phyloP scores from a whole-genome alignment of 2,113 vertebrate species.

The Ancistrus triradiatus region DNA sequence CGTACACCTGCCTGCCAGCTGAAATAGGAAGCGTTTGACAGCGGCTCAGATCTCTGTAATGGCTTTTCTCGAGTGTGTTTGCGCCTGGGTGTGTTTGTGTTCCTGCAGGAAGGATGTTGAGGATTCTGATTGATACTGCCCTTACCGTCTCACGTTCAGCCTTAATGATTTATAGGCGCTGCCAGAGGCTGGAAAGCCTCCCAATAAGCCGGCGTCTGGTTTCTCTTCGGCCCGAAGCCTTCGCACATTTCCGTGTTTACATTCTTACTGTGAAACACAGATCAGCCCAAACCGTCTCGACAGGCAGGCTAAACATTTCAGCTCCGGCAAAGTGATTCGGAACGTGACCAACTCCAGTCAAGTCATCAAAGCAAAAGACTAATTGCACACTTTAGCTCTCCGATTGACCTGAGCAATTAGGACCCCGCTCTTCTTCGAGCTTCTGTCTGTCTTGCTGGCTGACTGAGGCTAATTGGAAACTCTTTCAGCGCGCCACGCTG shows the following conservation, averaged over 20 bases:
- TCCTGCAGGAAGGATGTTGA: conserved; percentile 29
- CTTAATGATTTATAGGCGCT: conserved; percentile 48
- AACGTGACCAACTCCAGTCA: not conserved
- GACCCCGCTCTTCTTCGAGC: not conserved
- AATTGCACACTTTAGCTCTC: conserved; percentile 2
- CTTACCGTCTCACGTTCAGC: conserved; percentile 57
- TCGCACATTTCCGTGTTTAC: not conserved
- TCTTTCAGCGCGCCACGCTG: conserved; percentile 8
- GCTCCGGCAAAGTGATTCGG: not conserved
- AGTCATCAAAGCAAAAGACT: conserved; percentile 5
- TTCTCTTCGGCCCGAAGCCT: not conserved
- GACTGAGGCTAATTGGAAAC: conserved; percentile 16
- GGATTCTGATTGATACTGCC: conserved; percentile 57
- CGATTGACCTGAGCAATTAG: conserved; percentile 25
- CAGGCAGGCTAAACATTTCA: not conserved
- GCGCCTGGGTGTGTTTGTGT: conserved; percentile 11
- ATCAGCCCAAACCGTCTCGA: not conserved
- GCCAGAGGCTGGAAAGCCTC: conserved; percentile 20
- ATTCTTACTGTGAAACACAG: not conserved
- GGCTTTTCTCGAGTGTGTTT: conserved; percentile 46
- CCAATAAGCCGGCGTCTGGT: not conserved
- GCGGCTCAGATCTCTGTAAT: conserved; percentile 63
- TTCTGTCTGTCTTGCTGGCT: not conserved
- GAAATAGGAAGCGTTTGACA: conserved; percentile 64
- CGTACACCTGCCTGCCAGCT: conserved; percentile 64